Conservation (phyloP, 2,888 invertebrate genomes). For the Phragmatobia fuliginosa region DNA sequence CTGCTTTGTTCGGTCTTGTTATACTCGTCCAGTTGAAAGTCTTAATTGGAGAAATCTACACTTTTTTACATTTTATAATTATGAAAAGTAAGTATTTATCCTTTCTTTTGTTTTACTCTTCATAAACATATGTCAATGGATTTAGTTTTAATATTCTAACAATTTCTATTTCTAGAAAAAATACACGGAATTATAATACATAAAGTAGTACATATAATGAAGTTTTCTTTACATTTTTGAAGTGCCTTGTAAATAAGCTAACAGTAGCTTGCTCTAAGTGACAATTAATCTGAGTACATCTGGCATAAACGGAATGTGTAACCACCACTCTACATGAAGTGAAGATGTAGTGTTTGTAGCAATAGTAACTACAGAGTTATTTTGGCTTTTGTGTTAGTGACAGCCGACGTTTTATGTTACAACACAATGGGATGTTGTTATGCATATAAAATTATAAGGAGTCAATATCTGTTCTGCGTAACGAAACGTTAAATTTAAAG, state of each 20-base stretch:
- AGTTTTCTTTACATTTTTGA: neutral
- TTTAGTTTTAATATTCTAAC: neutral
- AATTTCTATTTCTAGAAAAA: neutral
- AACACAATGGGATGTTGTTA: neutral
- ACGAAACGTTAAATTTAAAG: too few species aligned
- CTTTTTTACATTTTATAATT: neutral
- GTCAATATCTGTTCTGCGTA: too few species aligned
- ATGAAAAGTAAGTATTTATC: neutral
- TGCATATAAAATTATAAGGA: neutral
- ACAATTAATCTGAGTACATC: conserved; percentile 35
- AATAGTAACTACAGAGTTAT: neutral
- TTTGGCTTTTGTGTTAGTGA: neutral
- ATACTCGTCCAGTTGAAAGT: too few species aligned
- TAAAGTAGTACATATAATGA: conserved; percentile 2
- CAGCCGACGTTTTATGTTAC: neutral
- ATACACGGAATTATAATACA: neutral
- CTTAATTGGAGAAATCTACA: neutral
- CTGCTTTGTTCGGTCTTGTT: conserved; percentile 5
- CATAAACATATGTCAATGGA: neutral
- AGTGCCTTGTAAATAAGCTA: conserved; percentile 1
- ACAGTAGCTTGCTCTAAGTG: conserved; percentile 28
- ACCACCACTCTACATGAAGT: conserved; percentile 18
- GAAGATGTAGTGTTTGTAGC: neutral
- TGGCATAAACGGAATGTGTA: conserved; percentile 35
- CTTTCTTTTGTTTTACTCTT: neutral